Evolutionary conservation across 2,797 vertebrate genomes (phyloP).

Genomic region (Manis javanica): DNA sequence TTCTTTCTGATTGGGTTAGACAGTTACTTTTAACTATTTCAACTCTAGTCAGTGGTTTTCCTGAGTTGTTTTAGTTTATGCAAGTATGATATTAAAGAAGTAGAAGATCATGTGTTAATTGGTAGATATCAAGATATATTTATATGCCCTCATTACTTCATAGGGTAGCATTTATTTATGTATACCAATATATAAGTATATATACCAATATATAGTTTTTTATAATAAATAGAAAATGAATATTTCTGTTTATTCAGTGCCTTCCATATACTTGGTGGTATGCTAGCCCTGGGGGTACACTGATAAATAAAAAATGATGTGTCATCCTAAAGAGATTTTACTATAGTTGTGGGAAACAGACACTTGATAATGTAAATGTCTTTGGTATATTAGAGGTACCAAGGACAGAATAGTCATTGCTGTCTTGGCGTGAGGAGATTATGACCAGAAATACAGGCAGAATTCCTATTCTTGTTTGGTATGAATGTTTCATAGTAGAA

Average conservation of each 20-base stretch:
- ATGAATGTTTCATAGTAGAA: constrained; percentile 56
- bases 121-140: not conserved
- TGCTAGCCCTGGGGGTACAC: not conserved
- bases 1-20: constrained; percentile 59
- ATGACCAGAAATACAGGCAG: not conserved
- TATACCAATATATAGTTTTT: too few relatives aligned
- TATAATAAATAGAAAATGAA: too few relatives aligned
- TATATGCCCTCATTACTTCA: not conserved
- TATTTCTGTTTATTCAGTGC: not conserved
- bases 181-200: not conserved
- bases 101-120: constrained; percentile 29
- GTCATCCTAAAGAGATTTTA: not conserved
- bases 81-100: constrained; percentile 41
- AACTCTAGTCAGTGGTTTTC: not conserved
- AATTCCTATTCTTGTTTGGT: constrained; percentile 24
- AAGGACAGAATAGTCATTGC: not conserved
- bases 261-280: not conserved
- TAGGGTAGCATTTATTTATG: not conserved
- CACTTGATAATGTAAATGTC: not conserved
- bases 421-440: not conserved
- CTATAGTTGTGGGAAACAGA: not conserved
- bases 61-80: not conserved
- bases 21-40: constrained; percentile 22
- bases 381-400: not conserved
- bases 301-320: not conserved